Evolutionary conservation across 2,888 invertebrate species (phyloP), one percentile per base, ranked within the genome.

Genomic region (Macaria liturata): DNA sequence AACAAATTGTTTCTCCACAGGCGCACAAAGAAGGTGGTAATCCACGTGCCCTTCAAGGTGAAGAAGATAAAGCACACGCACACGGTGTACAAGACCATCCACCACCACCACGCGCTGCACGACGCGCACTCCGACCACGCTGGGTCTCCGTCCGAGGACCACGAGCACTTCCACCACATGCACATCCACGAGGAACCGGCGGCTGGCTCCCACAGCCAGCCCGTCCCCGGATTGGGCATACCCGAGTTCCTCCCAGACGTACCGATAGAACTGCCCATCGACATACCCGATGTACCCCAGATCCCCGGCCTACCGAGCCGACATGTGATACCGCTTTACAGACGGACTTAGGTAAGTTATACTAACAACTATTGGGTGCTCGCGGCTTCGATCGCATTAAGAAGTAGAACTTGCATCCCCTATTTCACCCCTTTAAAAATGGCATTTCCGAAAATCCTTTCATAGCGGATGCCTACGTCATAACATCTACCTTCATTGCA

Each of bases 31-130:
- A 94, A 94, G 71, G 94, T 95, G 4, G 92, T 94, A 5, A 94
- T 95, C 63, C 94, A 94, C 73, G 93, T 95, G 20, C 95, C 95
- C 0, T 93, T 93, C 73, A 93, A 93, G 68, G 92, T 95, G 63
- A 95, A 95, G 83, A 94, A 94, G 69, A 92, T 95, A 63, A 95
- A 95, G 69, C 95, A 95, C 75, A 94, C 94, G 0, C 95, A 95
- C 76, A 95, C 95, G 0, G 91, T 95, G n/a, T 95, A 93, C 84
- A 95, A 95, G 78, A 93, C 94, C 0, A 88, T 95, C 43, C 93
- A 94, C 48, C 94, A 93, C 62, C 88, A 93, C 64, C 89, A 93
- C 69, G 81, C 81, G 0, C 82, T 87, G 57, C 87, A 82, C 62
- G 88, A 87, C 3, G 78, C 79, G 1, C 76, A 70, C 34, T 65